Base-by-base conservation (phyloP, 1,140 invertebrate species). In the Alviniconcha marisindica region DNA sequence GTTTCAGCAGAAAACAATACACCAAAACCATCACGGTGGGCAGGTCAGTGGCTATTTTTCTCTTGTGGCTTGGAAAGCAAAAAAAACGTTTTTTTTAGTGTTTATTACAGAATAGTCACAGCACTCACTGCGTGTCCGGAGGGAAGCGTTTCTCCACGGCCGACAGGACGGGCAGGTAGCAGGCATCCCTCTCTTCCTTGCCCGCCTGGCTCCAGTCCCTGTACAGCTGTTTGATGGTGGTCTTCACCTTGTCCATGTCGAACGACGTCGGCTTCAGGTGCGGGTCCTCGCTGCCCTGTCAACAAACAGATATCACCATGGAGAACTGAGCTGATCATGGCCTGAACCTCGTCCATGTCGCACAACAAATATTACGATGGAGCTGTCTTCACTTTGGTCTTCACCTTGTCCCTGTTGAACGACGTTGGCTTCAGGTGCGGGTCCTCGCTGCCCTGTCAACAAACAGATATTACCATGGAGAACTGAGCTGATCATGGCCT, bases 161-260 rank as follows among this genome's bases (percentile, higher is more conserved):
- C 77, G 97, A 94, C 28, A 99, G 95, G 60, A 99, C 98, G 5
- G 97, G 98, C 84, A 96, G 94, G 93, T 99, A 99, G 91, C 97
- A 99, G 33, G 96, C 95, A 40, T 95, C 94, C 69, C 99, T 94
- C 93, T 99, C 99, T 2, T 94, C 92, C 4, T 94, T 94, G 0
- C 98, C 98, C 81, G 96, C 95, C 0, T 94, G 91, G 89, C 97
- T 98, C 99, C 99, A 99, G 93, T 99, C 99, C 36, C 99, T 94
- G 7, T 98, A 97, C 90, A 99, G 95, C 91, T 99, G 98, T 92
- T 99, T 99, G 83, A 99, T 94, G 5, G 98, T 97, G 40, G 97
- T 96, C 91, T 98, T 96, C 4, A 99, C 97, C 93, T 98, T 97
- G 87, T 97, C 96, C 89, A 96, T 95, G 91, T 96, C 96, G 71